A percentile compares a stretch with the other conserved stretches of the same genome.
Evolutionary conservation across 2,888 invertebrate species (phyloP).

Genomic region (Drosophila meridiana): DNA sequence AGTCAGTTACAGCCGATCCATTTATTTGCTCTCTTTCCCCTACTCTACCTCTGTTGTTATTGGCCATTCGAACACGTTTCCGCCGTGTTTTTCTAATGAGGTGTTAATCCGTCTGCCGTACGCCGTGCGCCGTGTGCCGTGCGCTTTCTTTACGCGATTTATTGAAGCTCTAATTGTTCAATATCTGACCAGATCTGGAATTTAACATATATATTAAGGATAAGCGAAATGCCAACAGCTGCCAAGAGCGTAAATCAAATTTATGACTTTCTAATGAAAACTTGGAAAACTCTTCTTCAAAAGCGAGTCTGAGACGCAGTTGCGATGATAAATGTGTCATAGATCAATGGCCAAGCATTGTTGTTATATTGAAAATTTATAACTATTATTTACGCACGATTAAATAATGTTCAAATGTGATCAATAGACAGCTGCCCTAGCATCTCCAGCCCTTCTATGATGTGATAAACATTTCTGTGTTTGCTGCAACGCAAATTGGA

Average conservation of each 20-base stretch:
- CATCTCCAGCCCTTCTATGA: background rate
- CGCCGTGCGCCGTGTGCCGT: background rate
- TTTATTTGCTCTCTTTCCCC: background rate
- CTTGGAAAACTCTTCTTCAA: constrained; percentile 21
- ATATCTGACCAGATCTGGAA: constrained; percentile 20
- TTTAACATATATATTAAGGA: background rate
- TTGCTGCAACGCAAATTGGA: constrained; percentile 60
- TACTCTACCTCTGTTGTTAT: constrained; percentile 11
- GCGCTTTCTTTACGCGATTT: constrained; percentile 47
- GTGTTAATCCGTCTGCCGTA: constrained; percentile 56
- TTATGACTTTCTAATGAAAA: constrained; percentile 72
- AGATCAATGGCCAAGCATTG: constrained; percentile 38
- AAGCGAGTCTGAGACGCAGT: constrained; percentile 9
- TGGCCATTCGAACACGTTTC: constrained; percentile 53
- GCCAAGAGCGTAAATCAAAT: constrained; percentile 67
- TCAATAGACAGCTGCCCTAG: constrained; percentile 13
- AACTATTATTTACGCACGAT: constrained; percentile 81
- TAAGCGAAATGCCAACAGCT: constrained; percentile 61
- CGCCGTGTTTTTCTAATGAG: constrained; percentile 60
- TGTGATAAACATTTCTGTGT: constrained; percentile 19
- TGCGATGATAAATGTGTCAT: constrained; percentile 30
- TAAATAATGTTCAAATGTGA: constrained; percentile 70
- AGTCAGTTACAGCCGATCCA: background rate
- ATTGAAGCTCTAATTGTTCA: constrained; percentile 48
- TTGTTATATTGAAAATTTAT: constrained; percentile 57